phyloP scores from a whole-genome alignment of 2,113 vertebrate species.

The Haemorhous mexicanus region DNA sequence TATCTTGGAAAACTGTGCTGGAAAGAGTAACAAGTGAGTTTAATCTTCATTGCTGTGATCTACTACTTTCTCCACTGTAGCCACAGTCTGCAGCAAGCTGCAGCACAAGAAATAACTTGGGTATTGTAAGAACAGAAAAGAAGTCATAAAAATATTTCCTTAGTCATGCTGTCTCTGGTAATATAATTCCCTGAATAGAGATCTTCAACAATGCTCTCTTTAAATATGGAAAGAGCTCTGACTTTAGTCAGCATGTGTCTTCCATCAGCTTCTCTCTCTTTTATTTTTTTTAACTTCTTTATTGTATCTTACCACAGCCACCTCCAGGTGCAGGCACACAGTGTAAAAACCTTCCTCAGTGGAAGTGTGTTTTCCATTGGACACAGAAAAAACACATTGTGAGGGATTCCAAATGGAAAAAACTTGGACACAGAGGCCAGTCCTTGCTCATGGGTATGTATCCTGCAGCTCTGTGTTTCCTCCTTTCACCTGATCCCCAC shows the following conservation, averaged over 20 bases:
- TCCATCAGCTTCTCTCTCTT: background rate
- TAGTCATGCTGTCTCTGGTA: conserved; percentile 14
- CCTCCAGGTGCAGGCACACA: background rate
- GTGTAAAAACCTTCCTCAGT: background rate
- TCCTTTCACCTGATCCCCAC: background rate
- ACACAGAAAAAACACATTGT: background rate
- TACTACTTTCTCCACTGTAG: background rate
- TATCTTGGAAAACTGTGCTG: background rate
- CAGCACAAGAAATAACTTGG: background rate
- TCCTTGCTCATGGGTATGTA: background rate
- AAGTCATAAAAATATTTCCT: conserved; percentile 33
- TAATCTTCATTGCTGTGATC: background rate
- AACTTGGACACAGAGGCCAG: background rate
- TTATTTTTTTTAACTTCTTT: background rate
- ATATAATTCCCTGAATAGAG: background rate
- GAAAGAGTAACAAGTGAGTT: background rate
- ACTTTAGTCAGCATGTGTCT: background rate
- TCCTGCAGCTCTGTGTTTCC: background rate
- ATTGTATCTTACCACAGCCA: background rate
- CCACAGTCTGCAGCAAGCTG: background rate
- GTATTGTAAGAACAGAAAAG: conserved; percentile 20
- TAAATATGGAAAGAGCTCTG: conserved; percentile 2
- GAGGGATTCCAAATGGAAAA: background rate
- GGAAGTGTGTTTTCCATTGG: background rate
- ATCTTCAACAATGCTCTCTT: background rate